Percentiles rank a stretch among this genome's conserved stretches.
phyloP scores from a whole-genome alignment of 2,113 vertebrate genomes.

The Oxyura jamaicensis region DNA sequence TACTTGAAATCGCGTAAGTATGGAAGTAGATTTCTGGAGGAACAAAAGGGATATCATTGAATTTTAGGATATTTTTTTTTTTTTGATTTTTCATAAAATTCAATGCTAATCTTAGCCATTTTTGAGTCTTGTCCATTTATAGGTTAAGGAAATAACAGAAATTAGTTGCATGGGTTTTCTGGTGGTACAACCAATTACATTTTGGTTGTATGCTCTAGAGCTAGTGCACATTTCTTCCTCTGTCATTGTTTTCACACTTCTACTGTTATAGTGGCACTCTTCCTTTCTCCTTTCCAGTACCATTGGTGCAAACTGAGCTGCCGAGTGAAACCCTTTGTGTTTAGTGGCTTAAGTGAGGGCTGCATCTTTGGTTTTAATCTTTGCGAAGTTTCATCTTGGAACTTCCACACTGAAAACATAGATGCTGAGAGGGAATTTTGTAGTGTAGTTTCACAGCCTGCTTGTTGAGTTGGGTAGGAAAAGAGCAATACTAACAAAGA shows the following conservation, averaged over 20 bases:
- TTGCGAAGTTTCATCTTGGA: not conserved
- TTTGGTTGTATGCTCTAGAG: not conserved
- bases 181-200: not conserved
- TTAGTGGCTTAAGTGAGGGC: not conserved
- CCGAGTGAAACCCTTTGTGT: not conserved
- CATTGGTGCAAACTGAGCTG: not conserved
- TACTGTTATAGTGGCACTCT: not conserved
- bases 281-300: not conserved
- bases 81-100: not conserved
- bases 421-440: not conserved
- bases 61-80: not conserved
- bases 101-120: not conserved
- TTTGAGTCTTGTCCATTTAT: not conserved
- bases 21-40: not conserved
- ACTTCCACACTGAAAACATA: not conserved
- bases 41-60: not conserved
- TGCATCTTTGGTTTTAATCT: not conserved
- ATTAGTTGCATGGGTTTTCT: conserved; percentile 7
- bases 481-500: not conserved
- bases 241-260: not conserved
- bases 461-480: not conserved
- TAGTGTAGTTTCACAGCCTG: not conserved
- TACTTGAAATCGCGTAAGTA: rapidly evolving
- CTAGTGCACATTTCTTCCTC: not conserved
- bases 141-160: not conserved